Evolutionary conservation across 2,888 invertebrate genomes (phyloP).

Genomic region (Drosophila dives): DNA sequence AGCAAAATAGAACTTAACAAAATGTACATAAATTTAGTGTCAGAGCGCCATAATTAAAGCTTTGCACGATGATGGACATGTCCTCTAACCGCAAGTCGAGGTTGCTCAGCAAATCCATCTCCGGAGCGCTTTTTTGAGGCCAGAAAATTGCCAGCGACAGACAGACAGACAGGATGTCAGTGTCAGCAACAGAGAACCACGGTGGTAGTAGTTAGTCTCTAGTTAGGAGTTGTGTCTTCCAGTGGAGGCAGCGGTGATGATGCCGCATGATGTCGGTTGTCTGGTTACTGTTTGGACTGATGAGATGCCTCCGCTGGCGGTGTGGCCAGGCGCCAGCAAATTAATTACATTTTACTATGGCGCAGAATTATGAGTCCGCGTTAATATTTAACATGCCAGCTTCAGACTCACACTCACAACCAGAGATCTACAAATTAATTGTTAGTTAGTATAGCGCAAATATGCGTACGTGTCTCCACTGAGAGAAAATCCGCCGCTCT

Average conservation of each 20-base stretch:
- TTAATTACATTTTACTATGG: constrained; percentile 76
- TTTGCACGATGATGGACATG: constrained; percentile 71
- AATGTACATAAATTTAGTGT: constrained; percentile 79
- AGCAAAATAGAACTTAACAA: constrained; percentile 73
- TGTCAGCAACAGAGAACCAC: constrained; percentile 5
- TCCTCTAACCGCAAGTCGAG: constrained; percentile 54
- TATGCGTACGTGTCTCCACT: constrained; percentile 4
- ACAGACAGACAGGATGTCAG: constrained; percentile 1
- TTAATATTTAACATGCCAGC: constrained; percentile 71
- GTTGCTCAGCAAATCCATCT: constrained; percentile 23
- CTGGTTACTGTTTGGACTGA: constrained; percentile 9
- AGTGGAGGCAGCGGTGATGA: constrained; percentile 12
- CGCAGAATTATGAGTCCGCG: constrained; percentile 55
- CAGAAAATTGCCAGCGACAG: constrained; percentile 17
- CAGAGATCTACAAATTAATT: constrained; percentile 59
- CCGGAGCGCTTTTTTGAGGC: constrained; percentile 26
- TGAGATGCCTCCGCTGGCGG: constrained; percentile 20
- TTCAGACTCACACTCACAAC: constrained; percentile 30
- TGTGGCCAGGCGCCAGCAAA: constrained; percentile 62
- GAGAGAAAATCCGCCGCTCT: background rate
- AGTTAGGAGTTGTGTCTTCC: constrained; percentile 25
- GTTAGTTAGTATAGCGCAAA: constrained; percentile 50
- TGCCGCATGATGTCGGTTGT: constrained; percentile 18
- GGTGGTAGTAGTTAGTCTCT: constrained; percentile 10
- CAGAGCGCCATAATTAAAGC: constrained; percentile 75